Base-by-base conservation (phyloP, 1,140 invertebrate genomes). In the Achroia grisella region DNA sequence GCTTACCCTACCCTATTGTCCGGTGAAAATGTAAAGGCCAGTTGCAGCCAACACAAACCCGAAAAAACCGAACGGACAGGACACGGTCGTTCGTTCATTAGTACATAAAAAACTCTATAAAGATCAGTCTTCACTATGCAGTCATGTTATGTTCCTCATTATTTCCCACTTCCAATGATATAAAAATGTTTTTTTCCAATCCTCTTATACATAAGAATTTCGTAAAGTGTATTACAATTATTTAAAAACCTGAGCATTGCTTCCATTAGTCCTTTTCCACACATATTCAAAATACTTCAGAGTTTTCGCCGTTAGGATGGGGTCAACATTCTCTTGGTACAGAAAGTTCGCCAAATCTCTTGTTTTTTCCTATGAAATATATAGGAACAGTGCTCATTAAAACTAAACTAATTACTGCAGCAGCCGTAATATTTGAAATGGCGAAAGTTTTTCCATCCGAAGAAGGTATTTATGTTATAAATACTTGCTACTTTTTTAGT, bases 261-360 rank as follows among this genome's bases (percentile, higher is more conserved):
- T 79, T n/a, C 78, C 81, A 41, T 79, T 79, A 0, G 76, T 85
- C 52, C 83, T 71, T 39, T 78, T 85, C 83, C 82, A 87, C 30
- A 83, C 70, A 45, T 87, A 87, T 61, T 86, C 79, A 37, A 86
- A 77, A 56, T 85, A 80, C 48, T 84, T 79, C 44, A 86, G 51
- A 31, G 82, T 72, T 66, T 76, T 83, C 10, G 61, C 44, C 13
- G 68, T 76, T 1, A 86, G 48, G 15, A 54, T 55, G 0, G 68
- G 65, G 44, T 82, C 66, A 6, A 86, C 79, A 23, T 84, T 80
- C 56, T 79, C 64, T 34, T 82, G 70, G 46, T 79, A 74, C 42
- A 87, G 52, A 60, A 85, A 86, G 56, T 78, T 69, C 0, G 70
- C 68, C 40, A 87, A 58, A 58, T 85, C 81, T 35, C 44, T 67